These are phyloP conservation scores for Sebastes vulpes DNA, from an alignment of 2,797 vertebrate species.

Conservation along the genomic window DNA sequence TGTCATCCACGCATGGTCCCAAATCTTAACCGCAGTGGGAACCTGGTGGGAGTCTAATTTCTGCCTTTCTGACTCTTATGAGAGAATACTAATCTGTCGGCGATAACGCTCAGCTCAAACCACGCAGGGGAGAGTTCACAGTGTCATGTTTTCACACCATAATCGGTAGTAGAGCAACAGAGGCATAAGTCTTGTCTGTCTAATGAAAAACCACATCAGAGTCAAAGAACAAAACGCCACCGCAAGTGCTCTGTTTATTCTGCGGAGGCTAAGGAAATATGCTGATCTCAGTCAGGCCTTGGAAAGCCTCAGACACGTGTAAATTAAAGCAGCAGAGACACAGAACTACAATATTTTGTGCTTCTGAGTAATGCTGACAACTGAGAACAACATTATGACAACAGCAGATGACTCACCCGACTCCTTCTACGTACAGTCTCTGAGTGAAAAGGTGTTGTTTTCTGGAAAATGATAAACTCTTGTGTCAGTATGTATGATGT, in stretches of 20 bases:
- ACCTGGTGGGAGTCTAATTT: constrained; percentile 7
- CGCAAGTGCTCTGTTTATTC: background rate
- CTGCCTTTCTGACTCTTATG: background rate
- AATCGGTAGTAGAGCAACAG: background rate
- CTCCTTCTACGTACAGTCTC: background rate
- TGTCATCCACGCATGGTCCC: background rate
- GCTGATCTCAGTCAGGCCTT: constrained; percentile 9
- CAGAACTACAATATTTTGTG: background rate
- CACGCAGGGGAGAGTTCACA: background rate
- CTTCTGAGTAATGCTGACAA: background rate
- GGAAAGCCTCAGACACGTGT: background rate
- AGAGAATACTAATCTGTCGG: background rate
- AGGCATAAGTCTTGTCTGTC: background rate
- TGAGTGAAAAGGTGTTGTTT: background rate
- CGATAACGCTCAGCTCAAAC: background rate
- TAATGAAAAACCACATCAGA: background rate
- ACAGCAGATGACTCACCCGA: background rate
- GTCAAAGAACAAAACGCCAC: background rate
- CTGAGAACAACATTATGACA: constrained; percentile 1
- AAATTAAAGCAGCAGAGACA: constrained; percentile 10
- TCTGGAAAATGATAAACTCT: background rate
- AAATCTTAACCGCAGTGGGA: background rate
- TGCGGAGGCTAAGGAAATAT: constrained; percentile 12
- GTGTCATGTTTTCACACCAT: background rate
- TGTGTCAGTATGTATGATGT: background rate